Evolutionary conservation across 2,113 vertebrate genomes (phyloP), one percentile per base, ranked within the genome.

Genomic region (Rhinoptilus africanus): DNA sequence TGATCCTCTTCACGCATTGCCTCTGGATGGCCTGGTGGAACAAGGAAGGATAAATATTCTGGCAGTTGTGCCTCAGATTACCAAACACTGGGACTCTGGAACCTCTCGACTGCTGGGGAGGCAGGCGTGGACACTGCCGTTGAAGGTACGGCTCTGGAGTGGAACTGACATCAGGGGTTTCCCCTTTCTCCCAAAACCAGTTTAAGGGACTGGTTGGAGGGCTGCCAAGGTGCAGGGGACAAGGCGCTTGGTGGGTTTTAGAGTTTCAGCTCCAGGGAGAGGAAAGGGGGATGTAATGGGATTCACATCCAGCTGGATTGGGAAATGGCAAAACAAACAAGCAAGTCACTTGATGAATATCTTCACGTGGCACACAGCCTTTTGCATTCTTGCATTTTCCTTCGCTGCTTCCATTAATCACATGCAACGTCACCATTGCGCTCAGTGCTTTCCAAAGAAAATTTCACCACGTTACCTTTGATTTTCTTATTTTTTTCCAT

Each of bases 381-480:
- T 93, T 53, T 1, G 3, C 50, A 9, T 91, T 72, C 62, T 60
- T 72, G 26, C 6, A 14, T 74, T 87, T 51, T 47, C 85, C 74
- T 78, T 95, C 75, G 8, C 68, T 95, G 91, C 68, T 91, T 91
- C 56, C 62, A 16, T 87, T 96, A 91, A 71, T 86, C 5, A 2
- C 66, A 79, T 51, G 93, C 88, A 91, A 51, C 74, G 71, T 79
- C 95, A 88, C 90, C 4, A 3, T 94, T 92, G 83, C 79, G 62
- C 80, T 74, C 50, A n/a, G 85, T 92, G 80, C 83, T 95, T 90
- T 79, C 89, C 57, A 73, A 66, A 81, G 91, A 88, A 48, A 77
- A 50, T 93, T 78, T 92, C 74, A 91, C 76, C 8, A 1, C 5
- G 5, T 94, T 93, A 92, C 54, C 96, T 95, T 94, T 95, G 74